These are phyloP conservation scores for Trichacis sp. DNA, from an alignment of 2,888 invertebrate genomes.

Conservation along the genomic window DNA sequence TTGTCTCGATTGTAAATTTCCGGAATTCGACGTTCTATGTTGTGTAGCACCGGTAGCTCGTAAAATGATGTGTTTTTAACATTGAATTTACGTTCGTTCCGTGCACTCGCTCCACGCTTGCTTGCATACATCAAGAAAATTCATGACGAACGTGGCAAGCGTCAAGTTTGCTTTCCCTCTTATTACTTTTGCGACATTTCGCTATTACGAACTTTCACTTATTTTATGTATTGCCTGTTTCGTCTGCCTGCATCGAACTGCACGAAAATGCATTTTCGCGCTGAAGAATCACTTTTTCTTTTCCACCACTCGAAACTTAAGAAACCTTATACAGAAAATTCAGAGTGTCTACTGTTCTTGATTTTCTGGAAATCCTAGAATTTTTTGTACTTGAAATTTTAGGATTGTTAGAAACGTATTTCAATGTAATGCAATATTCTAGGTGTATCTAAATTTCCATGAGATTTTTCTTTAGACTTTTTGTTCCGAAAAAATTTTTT, in stretches of 20 bases:
- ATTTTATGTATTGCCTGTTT: conserved; percentile 24
- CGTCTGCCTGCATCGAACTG: conserved; percentile 47
- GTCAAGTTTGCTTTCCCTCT: conserved; percentile 1
- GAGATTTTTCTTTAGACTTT: too few species aligned
- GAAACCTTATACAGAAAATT: too few species aligned
- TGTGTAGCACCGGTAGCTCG: conserved; percentile 31
- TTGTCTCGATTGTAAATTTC: conserved; percentile 29
- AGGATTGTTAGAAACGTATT: too few species aligned
- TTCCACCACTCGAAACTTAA: too few species aligned
- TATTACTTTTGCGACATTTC: conserved; percentile 22
- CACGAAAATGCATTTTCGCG: conserved; percentile 48
- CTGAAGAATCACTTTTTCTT: too few species aligned
- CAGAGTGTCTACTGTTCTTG: too few species aligned
- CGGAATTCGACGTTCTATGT: conserved; percentile 29
- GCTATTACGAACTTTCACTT: conserved; percentile 23
- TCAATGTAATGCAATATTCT: too few species aligned
- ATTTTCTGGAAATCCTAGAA: too few species aligned
- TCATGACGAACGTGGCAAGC: conserved; percentile 2
- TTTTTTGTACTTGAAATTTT: too few species aligned
- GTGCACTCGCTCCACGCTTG: conserved; percentile 50
- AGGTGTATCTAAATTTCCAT: too few species aligned
- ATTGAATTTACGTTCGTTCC: conserved; percentile 22
- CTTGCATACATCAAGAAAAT: conserved; percentile 49
- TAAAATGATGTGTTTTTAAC: conserved; percentile 36
- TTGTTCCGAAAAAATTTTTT: too few species aligned